Evolutionary conservation across 2,797 vertebrate species (phyloP).

Genomic region (Sebastolobus altivelis): DNA sequence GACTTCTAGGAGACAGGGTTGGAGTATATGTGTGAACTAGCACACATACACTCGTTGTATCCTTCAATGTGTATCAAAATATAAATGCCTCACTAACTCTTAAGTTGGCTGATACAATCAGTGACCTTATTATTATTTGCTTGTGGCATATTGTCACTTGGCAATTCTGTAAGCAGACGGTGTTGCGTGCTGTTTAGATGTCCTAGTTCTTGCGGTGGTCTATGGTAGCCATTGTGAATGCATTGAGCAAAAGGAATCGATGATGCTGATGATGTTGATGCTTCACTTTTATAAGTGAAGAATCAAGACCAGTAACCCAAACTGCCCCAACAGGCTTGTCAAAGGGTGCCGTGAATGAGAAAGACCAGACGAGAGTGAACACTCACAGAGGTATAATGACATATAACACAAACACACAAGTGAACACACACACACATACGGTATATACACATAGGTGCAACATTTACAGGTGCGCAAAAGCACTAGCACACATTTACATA

Average conservation of each 20-base stretch:
- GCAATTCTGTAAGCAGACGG: constrained; percentile 24
- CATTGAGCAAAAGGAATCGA: constrained; percentile 13
- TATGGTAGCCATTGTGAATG: constrained; percentile 13
- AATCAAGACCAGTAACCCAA: constrained; percentile 31
- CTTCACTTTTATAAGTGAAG: constrained; percentile 12
- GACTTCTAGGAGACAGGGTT: not conserved
- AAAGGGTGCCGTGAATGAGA: constrained; percentile 8
- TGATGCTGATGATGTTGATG: constrained; percentile 25
- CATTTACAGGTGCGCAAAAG: not conserved
- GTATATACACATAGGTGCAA: not conserved
- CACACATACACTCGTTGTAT: not conserved
- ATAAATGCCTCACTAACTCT: not conserved
- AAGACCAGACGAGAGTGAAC: not conserved
- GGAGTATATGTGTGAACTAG: not conserved
- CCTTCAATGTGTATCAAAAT: constrained; percentile 9
- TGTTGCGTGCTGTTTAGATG: constrained; percentile 39
- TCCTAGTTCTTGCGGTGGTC: constrained; percentile 27
- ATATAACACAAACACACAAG: not conserved
- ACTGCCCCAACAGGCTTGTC: constrained; percentile 10
- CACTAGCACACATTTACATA: not conserved
- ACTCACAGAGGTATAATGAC: not conserved
- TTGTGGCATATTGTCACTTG: constrained; percentile 26
- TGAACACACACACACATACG: not conserved
- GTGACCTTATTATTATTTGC: constrained; percentile 47
- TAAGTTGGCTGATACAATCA: constrained; percentile 15